Evolutionary conservation across 2,888 invertebrate species (phyloP).

Genomic region (Pterostichus madidus): DNA sequence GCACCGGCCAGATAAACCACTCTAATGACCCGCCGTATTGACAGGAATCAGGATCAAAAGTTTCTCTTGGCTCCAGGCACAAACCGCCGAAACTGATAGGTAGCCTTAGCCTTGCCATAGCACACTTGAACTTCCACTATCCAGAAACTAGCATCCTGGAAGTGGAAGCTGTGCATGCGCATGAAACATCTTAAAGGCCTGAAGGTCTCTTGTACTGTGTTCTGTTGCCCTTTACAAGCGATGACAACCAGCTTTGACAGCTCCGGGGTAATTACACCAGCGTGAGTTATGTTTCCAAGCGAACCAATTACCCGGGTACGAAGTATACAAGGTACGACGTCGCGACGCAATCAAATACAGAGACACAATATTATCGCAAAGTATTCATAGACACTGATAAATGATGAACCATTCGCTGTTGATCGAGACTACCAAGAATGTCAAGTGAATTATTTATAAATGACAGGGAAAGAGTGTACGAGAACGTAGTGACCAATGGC

Average conservation of each 20-base stretch:
- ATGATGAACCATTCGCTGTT: constrained; percentile 52
- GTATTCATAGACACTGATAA: background rate
- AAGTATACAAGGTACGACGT: background rate
- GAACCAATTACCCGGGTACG: constrained; percentile 75
- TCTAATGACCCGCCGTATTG: constrained; percentile 70
- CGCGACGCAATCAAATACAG: background rate
- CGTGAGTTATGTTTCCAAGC: constrained; percentile 76
- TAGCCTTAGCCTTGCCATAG: too few relatives aligned
- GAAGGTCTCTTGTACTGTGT: constrained; percentile 11
- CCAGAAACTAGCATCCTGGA: too few relatives aligned
- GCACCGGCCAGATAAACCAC: constrained; percentile 73
- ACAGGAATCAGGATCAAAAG: constrained; percentile 75
- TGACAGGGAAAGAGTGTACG: constrained; percentile 69
- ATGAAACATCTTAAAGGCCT: constrained; percentile 53
- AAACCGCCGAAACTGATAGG: too few relatives aligned
- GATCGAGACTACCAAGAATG: constrained; percentile 59
- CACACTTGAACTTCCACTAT: too few relatives aligned
- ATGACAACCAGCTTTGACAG: constrained; percentile 77
- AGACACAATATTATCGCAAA: background rate
- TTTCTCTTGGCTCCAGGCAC: constrained; percentile 31
- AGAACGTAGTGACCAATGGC: constrained; percentile 77
- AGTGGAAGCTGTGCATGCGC: too few relatives aligned
- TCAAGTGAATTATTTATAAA: constrained; percentile 64
- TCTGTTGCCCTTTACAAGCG: constrained; percentile 74
- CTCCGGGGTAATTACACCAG: constrained; percentile 77